These are phyloP conservation scores for Apocheima hispidaria DNA, from an alignment of 2,888 invertebrate species.

Conservation along the genomic window DNA sequence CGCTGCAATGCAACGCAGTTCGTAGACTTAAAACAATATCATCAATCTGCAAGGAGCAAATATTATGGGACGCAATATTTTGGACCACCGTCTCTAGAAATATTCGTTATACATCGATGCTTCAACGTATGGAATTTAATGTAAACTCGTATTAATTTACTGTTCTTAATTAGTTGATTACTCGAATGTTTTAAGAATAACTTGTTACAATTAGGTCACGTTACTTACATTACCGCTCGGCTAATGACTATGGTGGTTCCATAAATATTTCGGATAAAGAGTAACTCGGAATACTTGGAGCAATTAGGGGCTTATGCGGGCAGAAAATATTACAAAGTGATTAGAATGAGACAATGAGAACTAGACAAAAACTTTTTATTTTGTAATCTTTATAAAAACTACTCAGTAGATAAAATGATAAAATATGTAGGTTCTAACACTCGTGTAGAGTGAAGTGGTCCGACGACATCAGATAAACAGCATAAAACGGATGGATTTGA, in stretches of 20 bases:
- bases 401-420: too few species aligned
- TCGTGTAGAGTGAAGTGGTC: not conserved
- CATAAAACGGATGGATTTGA: not conserved
- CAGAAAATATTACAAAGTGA: constrained; percentile 50
- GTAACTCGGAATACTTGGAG: constrained; percentile 53
- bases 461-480: not conserved
- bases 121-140: not conserved
- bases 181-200: constrained; percentile 40
- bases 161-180: constrained; percentile 6
- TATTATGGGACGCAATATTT: too few species aligned
- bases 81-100: too few species aligned
- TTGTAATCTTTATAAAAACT: too few species aligned
- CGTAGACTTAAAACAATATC: too few species aligned
- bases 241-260: constrained; percentile 69
- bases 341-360: not conserved
- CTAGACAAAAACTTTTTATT: not conserved
- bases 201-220: constrained; percentile 34
- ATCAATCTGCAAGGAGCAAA: too few species aligned
- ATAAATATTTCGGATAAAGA: constrained; percentile 77
- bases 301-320: constrained; percentile 70
- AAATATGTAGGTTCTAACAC: too few species aligned
- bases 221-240: constrained; percentile 43
- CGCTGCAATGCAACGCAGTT: too few species aligned
- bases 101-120: too few species aligned
- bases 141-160: not conserved